These are phyloP conservation scores for Epizoanthus stellaris DNA, from an alignment of 92 coral and sea anemone species.

Conservation along the genomic window DNA sequence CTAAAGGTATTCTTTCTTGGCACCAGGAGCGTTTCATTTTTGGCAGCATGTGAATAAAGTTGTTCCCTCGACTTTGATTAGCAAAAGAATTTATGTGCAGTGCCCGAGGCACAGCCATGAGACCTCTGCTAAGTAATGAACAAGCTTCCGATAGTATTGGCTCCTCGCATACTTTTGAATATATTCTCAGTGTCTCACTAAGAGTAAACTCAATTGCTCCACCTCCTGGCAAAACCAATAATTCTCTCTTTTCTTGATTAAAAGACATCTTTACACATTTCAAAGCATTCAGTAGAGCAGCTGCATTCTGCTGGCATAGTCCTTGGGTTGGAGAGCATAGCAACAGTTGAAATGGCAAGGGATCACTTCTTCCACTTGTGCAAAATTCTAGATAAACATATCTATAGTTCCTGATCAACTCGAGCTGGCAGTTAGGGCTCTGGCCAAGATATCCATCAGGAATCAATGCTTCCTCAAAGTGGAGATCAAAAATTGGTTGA, in stretches of 20 bases:
- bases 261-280: slow-evolving; percentile 77
- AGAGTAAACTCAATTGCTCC: slow-evolving; percentile 81
- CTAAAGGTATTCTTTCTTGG: slow-evolving; percentile 50
- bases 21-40: slow-evolving; percentile 60
- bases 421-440: slow-evolving; percentile 63
- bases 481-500: slow-evolving; percentile 57
- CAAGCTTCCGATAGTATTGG: slow-evolving; percentile 56
- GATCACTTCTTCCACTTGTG: not conserved
- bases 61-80: slow-evolving; percentile 18
- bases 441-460: slow-evolving; percentile 63
- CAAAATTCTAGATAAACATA: slow-evolving; percentile 56
- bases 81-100: slow-evolving; percentile 74
- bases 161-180: slow-evolving; percentile 37
- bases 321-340: slow-evolving; percentile 87
- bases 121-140: slow-evolving; percentile 70
- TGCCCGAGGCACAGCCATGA: slow-evolving; percentile 65
- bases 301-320: slow-evolving; percentile 73
- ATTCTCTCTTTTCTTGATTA: slow-evolving; percentile 40
- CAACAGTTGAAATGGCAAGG: slow-evolving; percentile 55
- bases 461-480: slow-evolving; percentile 37
- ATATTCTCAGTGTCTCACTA: slow-evolving; percentile 53
- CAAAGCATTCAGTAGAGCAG: slow-evolving; percentile 76
- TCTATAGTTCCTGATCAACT: slow-evolving; percentile 60
- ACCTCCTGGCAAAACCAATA: slow-evolving; percentile 71
- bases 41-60: slow-evolving; percentile 52